Conservation (phyloP, 2,888 invertebrate species). For the Homarus gammarus region DNA sequence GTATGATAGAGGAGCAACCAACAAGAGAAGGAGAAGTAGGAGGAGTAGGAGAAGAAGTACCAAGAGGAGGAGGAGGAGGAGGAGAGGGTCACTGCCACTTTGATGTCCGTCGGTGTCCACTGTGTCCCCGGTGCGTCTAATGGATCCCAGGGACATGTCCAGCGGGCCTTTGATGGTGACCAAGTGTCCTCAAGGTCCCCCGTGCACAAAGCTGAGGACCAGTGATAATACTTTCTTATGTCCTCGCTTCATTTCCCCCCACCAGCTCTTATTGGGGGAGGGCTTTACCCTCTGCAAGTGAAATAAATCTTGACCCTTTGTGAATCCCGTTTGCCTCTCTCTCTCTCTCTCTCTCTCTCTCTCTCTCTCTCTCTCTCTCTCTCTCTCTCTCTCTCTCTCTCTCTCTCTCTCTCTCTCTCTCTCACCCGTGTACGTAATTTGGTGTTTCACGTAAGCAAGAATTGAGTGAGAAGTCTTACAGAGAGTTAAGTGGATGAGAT, state of each 20-base stretch:
- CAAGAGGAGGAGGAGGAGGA: slow-evolving; percentile 78
- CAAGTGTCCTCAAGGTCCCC: neutral
- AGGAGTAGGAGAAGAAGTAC: too few relatives aligned
- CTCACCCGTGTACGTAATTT: too few relatives aligned
- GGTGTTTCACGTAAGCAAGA: too few relatives aligned
- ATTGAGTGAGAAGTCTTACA: too few relatives aligned
- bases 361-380: slow-evolving; percentile 11
- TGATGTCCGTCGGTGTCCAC: slow-evolving; percentile 53
- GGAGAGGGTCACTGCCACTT: slow-evolving; percentile 33
- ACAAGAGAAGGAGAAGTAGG: too few relatives aligned
- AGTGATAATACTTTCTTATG: slow-evolving; percentile 42
- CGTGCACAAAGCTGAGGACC: neutral
- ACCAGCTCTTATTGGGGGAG: slow-evolving; percentile 3
- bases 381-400: neutral
- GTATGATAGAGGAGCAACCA: too few relatives aligned
- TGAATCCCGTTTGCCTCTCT: too few relatives aligned
- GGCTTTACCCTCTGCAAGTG: neutral
- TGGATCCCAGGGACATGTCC: slow-evolving; percentile 8
- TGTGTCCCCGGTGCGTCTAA: slow-evolving; percentile 56
- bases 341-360: neutral
- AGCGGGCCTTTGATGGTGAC: neutral
- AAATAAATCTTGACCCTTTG: neutral
- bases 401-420: neutral
- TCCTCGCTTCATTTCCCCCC: slow-evolving; percentile 14
- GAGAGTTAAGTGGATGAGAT: too few relatives aligned